These are phyloP conservation scores for Sitta carolinensis DNA, from an alignment of 2,797 vertebrate genomes.

Conservation along the genomic window DNA sequence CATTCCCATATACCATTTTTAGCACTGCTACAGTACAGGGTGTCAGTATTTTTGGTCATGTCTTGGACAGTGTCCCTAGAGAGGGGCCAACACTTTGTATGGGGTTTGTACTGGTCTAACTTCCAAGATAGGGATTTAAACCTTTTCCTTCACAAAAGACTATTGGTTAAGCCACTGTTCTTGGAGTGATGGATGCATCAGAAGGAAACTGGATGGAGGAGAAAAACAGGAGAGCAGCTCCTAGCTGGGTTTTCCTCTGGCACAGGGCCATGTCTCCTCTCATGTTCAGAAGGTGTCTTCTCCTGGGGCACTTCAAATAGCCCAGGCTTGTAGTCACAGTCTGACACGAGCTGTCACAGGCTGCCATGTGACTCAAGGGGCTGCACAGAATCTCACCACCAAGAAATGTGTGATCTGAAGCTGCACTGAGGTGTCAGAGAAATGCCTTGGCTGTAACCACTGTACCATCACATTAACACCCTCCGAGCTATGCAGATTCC, in stretches of 20 bases:
- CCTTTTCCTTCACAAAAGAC: background rate
- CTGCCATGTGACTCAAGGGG: background rate
- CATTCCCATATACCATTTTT: background rate
- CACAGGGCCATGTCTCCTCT: background rate
- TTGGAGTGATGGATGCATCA: background rate
- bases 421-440: background rate
- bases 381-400: background rate
- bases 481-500: background rate
- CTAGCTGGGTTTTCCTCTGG: background rate
- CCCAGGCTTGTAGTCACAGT: background rate
- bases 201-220: background rate
- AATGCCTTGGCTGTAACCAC: rapidly evolving
- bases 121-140: background rate
- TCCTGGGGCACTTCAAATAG: background rate
- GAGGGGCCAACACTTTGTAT: background rate
- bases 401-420: background rate
- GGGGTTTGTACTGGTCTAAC: background rate
- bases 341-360: background rate
- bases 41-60: background rate
- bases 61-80: background rate
- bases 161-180: background rate
- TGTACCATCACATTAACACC: background rate
- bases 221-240: background rate
- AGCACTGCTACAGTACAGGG: background rate
- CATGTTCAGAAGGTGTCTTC: background rate